phyloP scores from a whole-genome alignment of 1,140 invertebrate species.

The Olivierus martensii region DNA sequence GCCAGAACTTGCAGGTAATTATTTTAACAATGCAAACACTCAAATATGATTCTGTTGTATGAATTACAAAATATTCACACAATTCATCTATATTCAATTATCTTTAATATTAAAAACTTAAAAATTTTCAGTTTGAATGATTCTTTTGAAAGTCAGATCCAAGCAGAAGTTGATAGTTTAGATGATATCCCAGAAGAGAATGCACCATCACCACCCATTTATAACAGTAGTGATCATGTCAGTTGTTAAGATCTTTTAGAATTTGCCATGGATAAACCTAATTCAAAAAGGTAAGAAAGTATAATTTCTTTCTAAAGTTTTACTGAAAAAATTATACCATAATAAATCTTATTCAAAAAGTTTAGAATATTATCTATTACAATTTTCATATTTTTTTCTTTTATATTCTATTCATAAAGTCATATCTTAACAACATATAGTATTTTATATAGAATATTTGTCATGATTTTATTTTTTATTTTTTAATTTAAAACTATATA shows the following conservation, averaged over 20 bases:
- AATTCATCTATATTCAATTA: too few relatives aligned
- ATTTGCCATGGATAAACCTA: constrained; percentile 71
- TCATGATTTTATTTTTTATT: too few relatives aligned
- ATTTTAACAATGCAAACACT: too few relatives aligned
- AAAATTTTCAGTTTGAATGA: constrained; percentile 33
- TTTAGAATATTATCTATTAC: not conserved
- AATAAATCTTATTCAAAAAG: not conserved
- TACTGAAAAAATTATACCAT: not conserved
- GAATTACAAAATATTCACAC: too few relatives aligned
- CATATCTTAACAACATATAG: too few relatives aligned
- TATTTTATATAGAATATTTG: too few relatives aligned
- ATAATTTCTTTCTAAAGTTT: not conserved
- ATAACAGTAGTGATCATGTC: constrained; percentile 48
- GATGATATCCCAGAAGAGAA: constrained; percentile 34
- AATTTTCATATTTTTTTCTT: not conserved
- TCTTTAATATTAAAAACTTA: not conserved
- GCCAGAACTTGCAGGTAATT: constrained; percentile 15
- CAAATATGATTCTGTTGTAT: too few relatives aligned
- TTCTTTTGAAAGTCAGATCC: constrained; percentile 46
- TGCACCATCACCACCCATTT: constrained; percentile 21
- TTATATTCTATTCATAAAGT: not conserved
- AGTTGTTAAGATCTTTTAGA: constrained; percentile 84
- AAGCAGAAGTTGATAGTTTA: constrained; percentile 45
- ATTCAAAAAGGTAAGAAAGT: constrained; percentile 29
- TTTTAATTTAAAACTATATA: too few relatives aligned